These are phyloP conservation scores for Crossaster papposus DNA, from an alignment of 53 echinoderm and acorn worm genomes.

Conservation along the genomic window DNA sequence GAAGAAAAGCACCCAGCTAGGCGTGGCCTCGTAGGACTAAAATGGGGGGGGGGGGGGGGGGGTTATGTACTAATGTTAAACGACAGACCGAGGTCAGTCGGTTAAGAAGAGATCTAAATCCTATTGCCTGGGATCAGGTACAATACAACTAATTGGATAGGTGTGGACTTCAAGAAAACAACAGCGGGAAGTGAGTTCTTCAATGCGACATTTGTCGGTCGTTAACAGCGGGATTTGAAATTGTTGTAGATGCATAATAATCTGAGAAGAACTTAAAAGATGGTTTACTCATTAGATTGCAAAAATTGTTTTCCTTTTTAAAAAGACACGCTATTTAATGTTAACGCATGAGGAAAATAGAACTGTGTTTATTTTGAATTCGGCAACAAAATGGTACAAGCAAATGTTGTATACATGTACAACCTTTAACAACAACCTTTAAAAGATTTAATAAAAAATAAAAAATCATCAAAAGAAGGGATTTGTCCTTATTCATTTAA, in stretches of 20 bases:
- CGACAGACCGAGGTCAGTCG: conserved; percentile 28
- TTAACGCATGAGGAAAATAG: too few relatives aligned
- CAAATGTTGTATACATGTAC: too few relatives aligned
- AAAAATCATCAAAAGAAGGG: background rate
- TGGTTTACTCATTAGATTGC: background rate
- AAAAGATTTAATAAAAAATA: background rate
- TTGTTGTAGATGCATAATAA: background rate
- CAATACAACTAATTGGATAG: conserved; percentile 46
- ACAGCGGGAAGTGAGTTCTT: background rate
- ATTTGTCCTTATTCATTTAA: background rate
- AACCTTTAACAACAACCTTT: too few relatives aligned
- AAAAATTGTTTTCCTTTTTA: too few relatives aligned
- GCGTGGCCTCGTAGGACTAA: conserved; percentile 26
- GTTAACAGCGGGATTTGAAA: background rate
- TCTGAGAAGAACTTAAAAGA: background rate
- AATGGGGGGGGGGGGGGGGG: conserved; percentile 19
- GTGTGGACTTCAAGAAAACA: conserved; percentile 21
- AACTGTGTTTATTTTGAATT: too few relatives aligned
- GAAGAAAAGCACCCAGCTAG: conserved; percentile 44
- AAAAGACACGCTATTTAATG: too few relatives aligned
- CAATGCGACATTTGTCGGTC: background rate
- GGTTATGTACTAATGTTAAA: too few relatives aligned
- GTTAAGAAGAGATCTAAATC: background rate
- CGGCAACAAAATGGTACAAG: too few relatives aligned
- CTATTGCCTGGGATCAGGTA: background rate